phyloP scores from a whole-genome alignment of 2,888 invertebrate species.

The Branchellion lobata region DNA sequence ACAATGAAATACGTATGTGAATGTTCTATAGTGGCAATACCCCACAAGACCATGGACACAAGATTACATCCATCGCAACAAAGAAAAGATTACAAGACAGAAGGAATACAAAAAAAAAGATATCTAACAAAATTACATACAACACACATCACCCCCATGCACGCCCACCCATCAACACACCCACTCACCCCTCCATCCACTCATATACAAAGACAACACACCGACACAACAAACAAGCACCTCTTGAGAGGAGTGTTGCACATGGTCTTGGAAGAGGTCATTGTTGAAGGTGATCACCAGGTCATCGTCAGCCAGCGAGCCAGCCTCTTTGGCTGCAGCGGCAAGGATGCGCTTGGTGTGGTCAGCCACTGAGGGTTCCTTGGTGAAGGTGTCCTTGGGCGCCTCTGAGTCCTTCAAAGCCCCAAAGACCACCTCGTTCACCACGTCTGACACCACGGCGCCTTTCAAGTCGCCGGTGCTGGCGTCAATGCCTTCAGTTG shows the following conservation, averaged over 20 bases:
- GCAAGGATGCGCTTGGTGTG: constrained; percentile 80
- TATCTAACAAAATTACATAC: too few species aligned
- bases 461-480: neutral
- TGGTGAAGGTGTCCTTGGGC: neutral
- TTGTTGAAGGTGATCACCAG: constrained; percentile 97
- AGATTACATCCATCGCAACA: too few species aligned
- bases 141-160: neutral
- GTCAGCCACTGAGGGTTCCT: constrained; percentile 63
- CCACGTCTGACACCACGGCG: neutral
- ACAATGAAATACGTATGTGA: too few species aligned
- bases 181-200: constrained; percentile 11
- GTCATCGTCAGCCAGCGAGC: constrained; percentile 89
- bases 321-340: constrained; percentile 85
- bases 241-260: constrained; percentile 76
- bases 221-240: constrained; percentile 53
- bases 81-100: too few species aligned
- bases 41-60: too few species aligned
- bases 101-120: too few species aligned
- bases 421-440: neutral
- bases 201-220: too few species aligned
- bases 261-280: constrained; percentile 93
- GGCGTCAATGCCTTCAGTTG: neutral
- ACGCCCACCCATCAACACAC: too few species aligned
- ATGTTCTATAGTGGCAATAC: too few species aligned
- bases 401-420: neutral